These are phyloP conservation scores for Chelonus insularis DNA, from an alignment of 1,140 invertebrate species.

Conservation along the genomic window DNA sequence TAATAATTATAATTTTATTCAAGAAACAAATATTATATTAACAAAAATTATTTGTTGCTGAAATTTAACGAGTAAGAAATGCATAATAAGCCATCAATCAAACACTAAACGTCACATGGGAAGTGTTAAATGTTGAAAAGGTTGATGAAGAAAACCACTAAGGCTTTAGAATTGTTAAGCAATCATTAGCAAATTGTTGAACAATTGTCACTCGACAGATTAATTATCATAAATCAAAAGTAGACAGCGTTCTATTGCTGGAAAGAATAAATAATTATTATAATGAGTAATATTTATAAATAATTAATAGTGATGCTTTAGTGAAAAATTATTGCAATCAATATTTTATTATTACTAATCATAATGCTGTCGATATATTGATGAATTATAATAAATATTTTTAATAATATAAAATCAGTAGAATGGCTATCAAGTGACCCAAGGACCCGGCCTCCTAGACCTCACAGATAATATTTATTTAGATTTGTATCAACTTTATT, in stretches of 20 bases:
- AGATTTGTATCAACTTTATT: neutral
- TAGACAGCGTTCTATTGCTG: neutral
- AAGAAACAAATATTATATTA: no score
- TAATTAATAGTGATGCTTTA: no score
- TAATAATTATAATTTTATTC: no score
- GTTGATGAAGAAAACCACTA: neutral
- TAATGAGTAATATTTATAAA: neutral
- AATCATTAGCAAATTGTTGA: neutral
- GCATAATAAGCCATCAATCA: no score
- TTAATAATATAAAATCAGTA: neutral
- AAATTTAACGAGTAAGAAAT: no score
- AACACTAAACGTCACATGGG: no score
- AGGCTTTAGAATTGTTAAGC: neutral
- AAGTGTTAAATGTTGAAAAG: no score
- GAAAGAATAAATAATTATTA: neutral
- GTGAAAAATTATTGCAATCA: no score
- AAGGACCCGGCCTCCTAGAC: conserved; percentile 1
- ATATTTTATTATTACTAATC: no score
- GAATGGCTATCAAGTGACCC: neutral
- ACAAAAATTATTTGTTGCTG: no score
- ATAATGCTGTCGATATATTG: no score
- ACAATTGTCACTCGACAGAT: neutral
- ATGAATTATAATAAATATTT: neutral
- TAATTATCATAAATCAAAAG: neutral
- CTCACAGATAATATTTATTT: neutral